Conservation (phyloP, 2,113 vertebrate genomes). For the Camelus bactrianus region DNA sequence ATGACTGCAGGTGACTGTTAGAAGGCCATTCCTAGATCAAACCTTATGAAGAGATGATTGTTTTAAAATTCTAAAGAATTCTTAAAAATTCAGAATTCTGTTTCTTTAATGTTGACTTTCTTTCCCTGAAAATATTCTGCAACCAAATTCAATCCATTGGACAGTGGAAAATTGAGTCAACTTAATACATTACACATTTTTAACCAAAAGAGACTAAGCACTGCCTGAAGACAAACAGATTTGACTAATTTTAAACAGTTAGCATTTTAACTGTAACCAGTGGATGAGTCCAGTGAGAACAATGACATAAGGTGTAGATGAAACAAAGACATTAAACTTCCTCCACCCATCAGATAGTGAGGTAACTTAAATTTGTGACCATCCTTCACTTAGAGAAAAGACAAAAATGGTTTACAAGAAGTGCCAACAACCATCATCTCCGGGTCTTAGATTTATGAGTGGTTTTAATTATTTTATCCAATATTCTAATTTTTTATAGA, state of each 20-base stretch:
- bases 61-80: neutral
- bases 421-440: neutral
- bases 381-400: neutral
- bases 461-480: constrained; percentile 28
- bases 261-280: neutral
- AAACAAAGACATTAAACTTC: constrained; percentile 28
- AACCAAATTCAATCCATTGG: neutral
- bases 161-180: neutral
- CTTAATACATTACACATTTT: neutral
- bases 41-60: neutral
- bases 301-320: neutral
- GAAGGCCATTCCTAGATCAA: neutral
- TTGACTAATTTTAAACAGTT: neutral
- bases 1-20: neutral
- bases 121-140: constrained; percentile 45
- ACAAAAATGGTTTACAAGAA: neutral
- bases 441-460: neutral
- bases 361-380: neutral
- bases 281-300: neutral
- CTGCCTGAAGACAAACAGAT: neutral
- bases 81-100: constrained; percentile 15
- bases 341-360: neutral
- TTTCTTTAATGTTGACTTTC: neutral
- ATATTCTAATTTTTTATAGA: constrained; percentile 43
- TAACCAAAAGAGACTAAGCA: neutral